Percentiles rank a stretch among this genome's conserved stretches.
Conservation (phyloP, 2,888 invertebrate genomes). For the Heliothis peltigera region DNA sequence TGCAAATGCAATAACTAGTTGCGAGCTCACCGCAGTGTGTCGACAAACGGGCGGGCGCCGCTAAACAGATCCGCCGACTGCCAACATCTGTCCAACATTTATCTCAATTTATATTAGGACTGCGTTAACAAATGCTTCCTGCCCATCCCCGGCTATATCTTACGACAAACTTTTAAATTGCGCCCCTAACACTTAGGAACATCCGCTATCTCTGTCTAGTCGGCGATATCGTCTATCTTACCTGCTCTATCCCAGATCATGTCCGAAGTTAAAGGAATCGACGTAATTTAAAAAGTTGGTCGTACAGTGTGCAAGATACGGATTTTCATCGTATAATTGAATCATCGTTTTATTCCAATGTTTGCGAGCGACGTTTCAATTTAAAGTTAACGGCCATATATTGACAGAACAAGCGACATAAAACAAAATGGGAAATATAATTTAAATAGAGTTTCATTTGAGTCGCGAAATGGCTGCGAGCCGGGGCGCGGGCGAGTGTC, state of each 20-base stretch:
- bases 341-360: slow-evolving; percentile 54
- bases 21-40: slow-evolving; percentile 39
- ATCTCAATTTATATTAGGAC: slow-evolving; percentile 53
- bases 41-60: slow-evolving; percentile 22
- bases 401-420: slow-evolving; percentile 49
- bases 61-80: slow-evolving; percentile 40
- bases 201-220: slow-evolving; percentile 36
- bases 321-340: slow-evolving; percentile 58
- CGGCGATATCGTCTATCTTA: slow-evolving; percentile 14
- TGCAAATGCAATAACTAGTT: slow-evolving; percentile 37
- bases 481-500: neutral
- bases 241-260: slow-evolving; percentile 49
- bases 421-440: slow-evolving; percentile 53
- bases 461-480: slow-evolving; percentile 36
- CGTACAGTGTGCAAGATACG: slow-evolving; percentile 49
- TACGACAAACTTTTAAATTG: slow-evolving; percentile 60
- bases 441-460: slow-evolving; percentile 52
- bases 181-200: slow-evolving; percentile 47
- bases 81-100: slow-evolving; percentile 50
- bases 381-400: slow-evolving; percentile 59
- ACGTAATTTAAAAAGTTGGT: slow-evolving; percentile 60
- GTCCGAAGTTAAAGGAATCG: slow-evolving; percentile 53
- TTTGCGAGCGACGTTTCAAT: slow-evolving; percentile 61
- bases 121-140: slow-evolving; percentile 47
- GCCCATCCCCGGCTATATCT: slow-evolving; percentile 42